Evolutionary conservation across 2,113 vertebrate genomes (phyloP).

Genomic region (Meles meles): DNA sequence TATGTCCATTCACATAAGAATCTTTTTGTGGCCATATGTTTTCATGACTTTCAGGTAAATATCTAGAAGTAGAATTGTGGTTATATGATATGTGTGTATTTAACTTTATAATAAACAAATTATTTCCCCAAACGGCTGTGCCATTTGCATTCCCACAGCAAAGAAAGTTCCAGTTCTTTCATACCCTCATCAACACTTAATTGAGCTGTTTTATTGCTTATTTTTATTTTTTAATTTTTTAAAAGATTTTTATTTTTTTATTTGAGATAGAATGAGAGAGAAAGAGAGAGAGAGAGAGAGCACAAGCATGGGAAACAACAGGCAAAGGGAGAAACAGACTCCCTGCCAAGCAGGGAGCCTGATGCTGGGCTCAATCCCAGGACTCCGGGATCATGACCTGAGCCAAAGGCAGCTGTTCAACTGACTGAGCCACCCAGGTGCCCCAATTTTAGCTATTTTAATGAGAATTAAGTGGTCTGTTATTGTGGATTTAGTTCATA

Average conservation of each 20-base stretch:
- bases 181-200: not conserved
- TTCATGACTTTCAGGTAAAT: not conserved
- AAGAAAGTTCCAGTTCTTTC: not conserved
- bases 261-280: too few species aligned
- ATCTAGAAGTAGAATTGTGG: not conserved
- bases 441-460: not conserved
- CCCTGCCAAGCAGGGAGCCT: too few species aligned
- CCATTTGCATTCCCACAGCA: not conserved
- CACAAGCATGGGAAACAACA: too few species aligned
- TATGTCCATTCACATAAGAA: not conserved
- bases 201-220: not conserved
- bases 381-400: too few species aligned
- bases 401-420: too few species aligned
- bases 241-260: too few species aligned
- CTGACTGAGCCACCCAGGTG: too few species aligned
- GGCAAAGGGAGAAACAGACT: too few species aligned
- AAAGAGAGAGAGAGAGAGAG: too few species aligned
- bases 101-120: not conserved
- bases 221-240: too few species aligned
- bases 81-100: not conserved
- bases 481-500: not conserved
- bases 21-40: not conserved
- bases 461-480: not conserved
- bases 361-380: too few species aligned
- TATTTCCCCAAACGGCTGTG: not conserved